Evolutionary conservation across 2,113 vertebrate genomes (phyloP).

Genomic region (Lonchura striata): DNA sequence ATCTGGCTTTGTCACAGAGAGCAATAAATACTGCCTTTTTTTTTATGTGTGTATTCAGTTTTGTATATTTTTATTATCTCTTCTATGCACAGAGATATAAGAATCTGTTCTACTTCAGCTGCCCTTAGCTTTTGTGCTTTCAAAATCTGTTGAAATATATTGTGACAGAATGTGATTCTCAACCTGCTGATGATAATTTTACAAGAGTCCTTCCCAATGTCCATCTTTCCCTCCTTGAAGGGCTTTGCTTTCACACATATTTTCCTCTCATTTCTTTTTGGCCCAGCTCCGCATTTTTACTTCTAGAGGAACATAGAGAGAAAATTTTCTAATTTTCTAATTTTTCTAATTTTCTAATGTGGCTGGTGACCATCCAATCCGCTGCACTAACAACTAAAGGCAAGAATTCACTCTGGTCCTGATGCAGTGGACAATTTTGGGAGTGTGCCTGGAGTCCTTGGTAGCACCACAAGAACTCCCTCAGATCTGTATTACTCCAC

Average conservation of each 20-base stretch:
- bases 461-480: not conserved
- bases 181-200: not conserved
- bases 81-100: not conserved
- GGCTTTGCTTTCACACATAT: not conserved
- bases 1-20: not conserved
- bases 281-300: not conserved
- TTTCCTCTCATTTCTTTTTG: not conserved
- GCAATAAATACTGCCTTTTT: not conserved
- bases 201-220: not conserved
- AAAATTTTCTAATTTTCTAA: not conserved
- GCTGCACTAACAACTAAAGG: not conserved
- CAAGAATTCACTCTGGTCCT: not conserved
- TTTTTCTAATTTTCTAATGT: not conserved
- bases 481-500: not conserved
- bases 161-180: not conserved
- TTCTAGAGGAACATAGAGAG: not conserved
- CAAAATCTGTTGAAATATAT: not conserved
- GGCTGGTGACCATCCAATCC: not conserved
- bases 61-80: not conserved
- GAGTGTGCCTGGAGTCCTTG: not conserved
- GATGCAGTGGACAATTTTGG: not conserved
- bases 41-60: not conserved
- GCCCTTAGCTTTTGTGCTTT: not conserved
- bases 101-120: not conserved
- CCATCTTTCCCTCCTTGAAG: not conserved